phyloP scores from a whole-genome alignment of 92 coral and sea anemone genomes.

The Zoanthus sansibaricus region DNA sequence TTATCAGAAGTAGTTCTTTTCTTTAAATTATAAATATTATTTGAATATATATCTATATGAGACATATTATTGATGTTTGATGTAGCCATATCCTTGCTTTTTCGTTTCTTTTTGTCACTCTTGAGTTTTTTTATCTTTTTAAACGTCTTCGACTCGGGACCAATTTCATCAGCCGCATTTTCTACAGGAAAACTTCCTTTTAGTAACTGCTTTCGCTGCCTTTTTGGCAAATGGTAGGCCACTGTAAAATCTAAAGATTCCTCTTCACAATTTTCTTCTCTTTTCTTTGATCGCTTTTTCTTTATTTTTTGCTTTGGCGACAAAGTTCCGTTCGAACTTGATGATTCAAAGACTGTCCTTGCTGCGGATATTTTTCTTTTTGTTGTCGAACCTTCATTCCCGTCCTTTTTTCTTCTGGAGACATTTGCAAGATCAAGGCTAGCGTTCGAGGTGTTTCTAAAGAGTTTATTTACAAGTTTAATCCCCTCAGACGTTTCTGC shows the following conservation, averaged over 20 bases:
- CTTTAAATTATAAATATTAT: neutral
- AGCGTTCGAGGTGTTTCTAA: conserved; percentile 55
- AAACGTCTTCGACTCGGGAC: neutral
- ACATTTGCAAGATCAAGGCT: neutral
- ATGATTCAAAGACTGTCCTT: neutral
- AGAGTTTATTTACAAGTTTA: conserved; percentile 64
- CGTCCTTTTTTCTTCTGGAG: conserved; percentile 14
- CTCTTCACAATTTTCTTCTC: neutral
- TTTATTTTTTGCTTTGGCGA: conserved; percentile 58
- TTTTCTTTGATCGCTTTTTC: conserved; percentile 28
- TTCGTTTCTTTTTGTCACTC: conserved; percentile 32
- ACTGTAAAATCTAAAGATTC: neutral
- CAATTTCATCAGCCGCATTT: neutral
- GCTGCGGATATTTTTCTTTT: neutral
- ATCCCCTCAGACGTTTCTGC: conserved; percentile 51
- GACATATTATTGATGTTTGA: neutral
- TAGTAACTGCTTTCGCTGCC: conserved; percentile 12
- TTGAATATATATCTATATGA: neutral
- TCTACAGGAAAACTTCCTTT: neutral
- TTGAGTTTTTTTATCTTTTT: conserved; percentile 3
- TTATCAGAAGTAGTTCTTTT: conserved; percentile 13
- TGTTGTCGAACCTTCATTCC: neutral
- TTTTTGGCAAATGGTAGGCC: neutral
- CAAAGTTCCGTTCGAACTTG: conserved; percentile 6
- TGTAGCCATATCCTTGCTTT: conserved; percentile 2